Base-by-base conservation (phyloP, 2,113 vertebrate genomes). In the Zosterops lateralis region DNA sequence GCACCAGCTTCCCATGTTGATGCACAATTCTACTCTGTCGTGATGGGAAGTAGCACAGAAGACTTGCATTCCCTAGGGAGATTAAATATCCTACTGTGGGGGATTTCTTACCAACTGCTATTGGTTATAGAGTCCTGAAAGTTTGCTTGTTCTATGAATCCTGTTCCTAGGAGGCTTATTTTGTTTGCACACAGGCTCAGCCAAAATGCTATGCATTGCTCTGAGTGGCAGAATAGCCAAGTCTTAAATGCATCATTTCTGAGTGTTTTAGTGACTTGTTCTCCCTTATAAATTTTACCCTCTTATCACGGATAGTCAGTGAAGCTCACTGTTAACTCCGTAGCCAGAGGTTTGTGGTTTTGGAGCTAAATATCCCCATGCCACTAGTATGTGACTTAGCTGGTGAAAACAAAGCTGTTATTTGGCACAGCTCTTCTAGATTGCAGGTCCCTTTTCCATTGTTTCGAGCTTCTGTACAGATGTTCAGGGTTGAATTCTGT, bases 221-320 rank as follows among this genome's bases (percentile, higher is more conserved):
- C 14, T 58, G 67, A 38, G 22, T 44, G 38, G 38, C 40, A 45
- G 75, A 50, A 56, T 61, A 88, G 75, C 51, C 32, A 51, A 72
- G 76, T 73, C 75, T 76, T 75, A 70, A 85, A 51, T 62, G 56
- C 0, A 1, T 40, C 6, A 53, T 60, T 40, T 57, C 68, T 61
- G 40, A 83, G 44, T n/a, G 18, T 29, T 82, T 83, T 38, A 48
- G 61, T 44, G 61, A 50, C 68, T 92, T 80, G 14, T 70, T 83
- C 47, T 93, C 51, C 72, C 17, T 71, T 87, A 60, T 75, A 93
- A 89, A 92, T 94, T 81, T 90, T 82, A 65, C 19, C 9, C 1
- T 78, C 84, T 95, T 96, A 92, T 92, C 90, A 6, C 56, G 93
- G 91, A 60, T 84, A 92, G 90, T 86, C 95, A 91, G 91, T 7